Evolutionary conservation across 2,113 vertebrate genomes (phyloP).

Genomic region (Capreolus pygargus): DNA sequence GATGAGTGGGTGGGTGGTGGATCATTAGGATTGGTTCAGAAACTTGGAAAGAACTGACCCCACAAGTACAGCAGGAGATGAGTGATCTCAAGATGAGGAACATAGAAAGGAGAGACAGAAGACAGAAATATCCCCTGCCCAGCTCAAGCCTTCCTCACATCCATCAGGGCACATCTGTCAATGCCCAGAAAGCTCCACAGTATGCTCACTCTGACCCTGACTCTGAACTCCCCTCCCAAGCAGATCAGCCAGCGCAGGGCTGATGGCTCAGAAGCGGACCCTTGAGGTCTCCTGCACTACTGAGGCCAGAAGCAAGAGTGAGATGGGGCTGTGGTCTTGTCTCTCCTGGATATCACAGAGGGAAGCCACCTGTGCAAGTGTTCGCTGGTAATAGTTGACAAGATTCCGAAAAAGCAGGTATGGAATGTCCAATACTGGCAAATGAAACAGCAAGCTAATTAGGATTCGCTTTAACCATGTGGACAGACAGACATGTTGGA

Average conservation of each 20-base stretch:
- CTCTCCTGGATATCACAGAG: not conserved
- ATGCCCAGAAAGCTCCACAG: not conserved
- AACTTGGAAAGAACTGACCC: not conserved
- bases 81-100: not conserved
- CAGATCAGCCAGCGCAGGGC: not conserved
- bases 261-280: not conserved
- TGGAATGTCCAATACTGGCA: not conserved
- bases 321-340: not conserved
- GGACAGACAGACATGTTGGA: not conserved
- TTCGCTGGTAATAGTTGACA: not conserved
- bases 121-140: not conserved
- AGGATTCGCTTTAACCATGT: not conserved
- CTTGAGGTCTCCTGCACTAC: not conserved
- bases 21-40: not conserved
- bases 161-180: rapidly evolving
- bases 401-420: not conserved
- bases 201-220: not conserved
- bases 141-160: not conserved
- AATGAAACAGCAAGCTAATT: not conserved
- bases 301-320: not conserved
- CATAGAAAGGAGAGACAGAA: not conserved
- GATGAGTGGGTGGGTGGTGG: not conserved
- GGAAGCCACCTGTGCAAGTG: not conserved
- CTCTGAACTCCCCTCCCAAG: not conserved
- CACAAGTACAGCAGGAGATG: not conserved